phyloP scores from a whole-genome alignment of 2,113 vertebrate genomes.

The Turnix velox region DNA sequence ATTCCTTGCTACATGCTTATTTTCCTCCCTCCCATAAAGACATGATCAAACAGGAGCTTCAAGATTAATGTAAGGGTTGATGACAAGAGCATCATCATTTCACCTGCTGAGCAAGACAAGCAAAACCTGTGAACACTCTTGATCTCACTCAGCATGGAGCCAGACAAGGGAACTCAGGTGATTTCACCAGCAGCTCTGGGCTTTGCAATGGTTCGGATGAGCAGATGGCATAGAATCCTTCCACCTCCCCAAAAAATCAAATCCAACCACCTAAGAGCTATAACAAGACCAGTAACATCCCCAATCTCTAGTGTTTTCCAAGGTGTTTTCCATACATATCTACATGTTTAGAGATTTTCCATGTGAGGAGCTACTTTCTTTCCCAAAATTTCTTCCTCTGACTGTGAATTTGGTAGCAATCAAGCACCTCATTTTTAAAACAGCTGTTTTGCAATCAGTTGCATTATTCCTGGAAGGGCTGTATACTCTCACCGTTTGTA shows the following conservation, averaged over 20 bases:
- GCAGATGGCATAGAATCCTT: neutral
- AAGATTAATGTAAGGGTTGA: neutral
- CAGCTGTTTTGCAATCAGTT: neutral
- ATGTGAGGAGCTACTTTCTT: neutral
- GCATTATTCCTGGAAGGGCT: neutral
- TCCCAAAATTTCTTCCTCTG: neutral
- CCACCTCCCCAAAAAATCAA: neutral
- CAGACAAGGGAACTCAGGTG: neutral
- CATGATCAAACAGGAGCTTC: neutral
- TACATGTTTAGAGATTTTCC: neutral
- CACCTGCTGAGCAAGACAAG: neutral
- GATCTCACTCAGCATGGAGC: neutral
- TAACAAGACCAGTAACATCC: neutral
- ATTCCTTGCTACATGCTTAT: neutral
- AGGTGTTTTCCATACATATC: neutral
- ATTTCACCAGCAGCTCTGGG: neutral
- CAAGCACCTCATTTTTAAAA: neutral
- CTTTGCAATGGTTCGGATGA: neutral
- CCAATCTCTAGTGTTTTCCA: neutral
- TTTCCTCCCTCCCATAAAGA: neutral
- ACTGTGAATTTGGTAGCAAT: neutral
- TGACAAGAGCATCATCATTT: neutral
- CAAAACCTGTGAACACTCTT: neutral
- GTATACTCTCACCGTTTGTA: neutral
- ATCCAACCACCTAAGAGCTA: neutral